Base-by-base conservation (phyloP, 2,797 vertebrate species). In the Chanos chanos region DNA sequence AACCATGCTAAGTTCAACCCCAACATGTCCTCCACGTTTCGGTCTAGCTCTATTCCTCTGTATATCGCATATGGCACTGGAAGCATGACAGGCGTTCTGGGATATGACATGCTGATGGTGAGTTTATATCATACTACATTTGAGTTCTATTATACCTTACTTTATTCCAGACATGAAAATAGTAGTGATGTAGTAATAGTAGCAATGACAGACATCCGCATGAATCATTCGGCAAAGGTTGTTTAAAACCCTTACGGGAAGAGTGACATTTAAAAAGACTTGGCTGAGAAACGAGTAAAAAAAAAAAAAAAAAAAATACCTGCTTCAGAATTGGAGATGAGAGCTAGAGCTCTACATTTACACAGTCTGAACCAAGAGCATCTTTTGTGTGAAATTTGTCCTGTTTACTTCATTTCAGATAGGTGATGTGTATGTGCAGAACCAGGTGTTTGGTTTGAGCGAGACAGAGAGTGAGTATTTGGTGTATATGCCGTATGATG, bases 381-480 rank as follows among this genome's bases (percentile, higher is more conserved):
- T 13, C 3, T 3, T 57, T 5, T 15, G 12, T 43, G 34, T 47
- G 30, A 8, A 47, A 37, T 13, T 7, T 24, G 7, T 34, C 1
- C 9, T 33, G 21, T 55, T 66, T 22, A 21, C 54, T 16, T n/a
- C 28, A 18, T 34, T 45, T 13, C 60, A 92, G 89, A 70, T 93
- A 50, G 84, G 85, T 61, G 83, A 77, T 43, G 81, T 92, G 8
- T 4, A 15, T 0, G 67, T 92, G 58, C 21, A 21, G 0, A 75
- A 84, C 4, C 92, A 94, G 76, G 87, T 86, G 59, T 66, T 91
- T 0, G 90, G 91, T 31, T 81, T 93, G 55, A 94, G 91, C 61
- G 64, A 76, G 62, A 19, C 71, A 0, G 89, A 94, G 52, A 74
- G 75, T 0, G 18, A 66, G 48, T 85, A 65, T 5, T 94, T 93